These are phyloP conservation scores for Agrochola lychnidis DNA, from an alignment of 2,888 invertebrate genomes.

Conservation along the genomic window DNA sequence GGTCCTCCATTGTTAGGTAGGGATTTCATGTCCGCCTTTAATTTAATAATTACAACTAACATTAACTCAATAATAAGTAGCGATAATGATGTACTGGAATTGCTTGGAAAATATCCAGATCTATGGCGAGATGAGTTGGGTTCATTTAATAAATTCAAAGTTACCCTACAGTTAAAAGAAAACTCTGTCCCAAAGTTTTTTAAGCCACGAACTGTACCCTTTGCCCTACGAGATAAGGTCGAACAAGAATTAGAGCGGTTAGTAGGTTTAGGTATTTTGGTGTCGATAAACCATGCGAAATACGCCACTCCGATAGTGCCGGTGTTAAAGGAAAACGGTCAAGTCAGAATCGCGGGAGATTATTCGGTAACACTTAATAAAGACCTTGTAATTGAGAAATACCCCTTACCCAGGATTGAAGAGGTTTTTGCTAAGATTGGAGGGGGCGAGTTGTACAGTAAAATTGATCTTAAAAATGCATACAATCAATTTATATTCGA, in stretches of 20 bases:
- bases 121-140: conserved; percentile 7
- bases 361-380: conserved; percentile 10
- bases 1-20: conserved; percentile 4
- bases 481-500: too few relatives aligned
- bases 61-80: not conserved
- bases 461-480: too few relatives aligned
- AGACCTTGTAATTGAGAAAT: conserved; percentile 9
- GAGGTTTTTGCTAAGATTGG: not conserved
- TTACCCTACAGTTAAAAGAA: not conserved
- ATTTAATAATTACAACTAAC: conserved; percentile 2
- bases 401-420: not conserved
- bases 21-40: conserved; percentile 12
- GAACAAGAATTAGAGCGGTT: not conserved
- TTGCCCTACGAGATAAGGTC: conserved; percentile 6
- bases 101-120: not conserved
- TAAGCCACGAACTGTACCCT: conserved; percentile 6
- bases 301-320: conserved; percentile 11
- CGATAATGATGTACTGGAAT: not conserved
- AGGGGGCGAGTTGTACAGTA: not conserved
- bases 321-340: conserved; percentile 5
- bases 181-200: not conserved
- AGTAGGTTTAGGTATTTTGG: conserved; percentile 4
- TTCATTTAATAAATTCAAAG: not conserved
- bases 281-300: not conserved
- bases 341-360: not conserved